Percentiles rank a stretch among this genome's conserved stretches.
Conservation (phyloP, 53 echinoderm and acorn worm species). For the Apostichopus leukothele region DNA sequence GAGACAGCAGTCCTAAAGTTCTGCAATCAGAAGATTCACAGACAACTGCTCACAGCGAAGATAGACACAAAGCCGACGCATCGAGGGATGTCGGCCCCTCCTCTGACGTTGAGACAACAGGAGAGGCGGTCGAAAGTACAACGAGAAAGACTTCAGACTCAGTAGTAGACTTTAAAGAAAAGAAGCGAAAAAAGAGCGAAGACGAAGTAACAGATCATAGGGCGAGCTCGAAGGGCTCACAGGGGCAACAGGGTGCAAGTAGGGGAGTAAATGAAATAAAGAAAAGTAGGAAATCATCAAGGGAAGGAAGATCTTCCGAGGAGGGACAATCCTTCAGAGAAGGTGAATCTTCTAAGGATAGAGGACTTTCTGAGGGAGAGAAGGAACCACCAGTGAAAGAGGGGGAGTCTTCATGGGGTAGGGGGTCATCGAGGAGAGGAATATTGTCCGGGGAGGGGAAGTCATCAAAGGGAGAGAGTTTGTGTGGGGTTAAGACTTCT, state of each 20-base stretch:
- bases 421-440: no score
- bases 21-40: background rate
- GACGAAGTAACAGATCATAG: background rate
- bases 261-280: slow-evolving; percentile 1
- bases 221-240: background rate
- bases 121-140: no score
- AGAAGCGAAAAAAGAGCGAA: slow-evolving; percentile 27
- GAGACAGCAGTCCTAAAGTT: no score
- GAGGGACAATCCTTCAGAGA: background rate
- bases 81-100: no score
- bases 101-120: no score
- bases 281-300: background rate
- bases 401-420: no score
- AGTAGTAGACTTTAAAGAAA: background rate
- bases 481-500: no score
- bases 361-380: no score
- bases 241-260: background rate
- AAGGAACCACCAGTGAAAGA: no score
- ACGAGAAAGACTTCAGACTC: background rate
- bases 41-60: background rate
- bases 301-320: background rate
- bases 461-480: background rate
- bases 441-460: background rate
- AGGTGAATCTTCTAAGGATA: background rate
- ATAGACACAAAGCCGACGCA: background rate